These are phyloP conservation scores for Cyphomyrus discorhynchus DNA, from an alignment of 2,113 vertebrate genomes.

Conservation along the genomic window DNA sequence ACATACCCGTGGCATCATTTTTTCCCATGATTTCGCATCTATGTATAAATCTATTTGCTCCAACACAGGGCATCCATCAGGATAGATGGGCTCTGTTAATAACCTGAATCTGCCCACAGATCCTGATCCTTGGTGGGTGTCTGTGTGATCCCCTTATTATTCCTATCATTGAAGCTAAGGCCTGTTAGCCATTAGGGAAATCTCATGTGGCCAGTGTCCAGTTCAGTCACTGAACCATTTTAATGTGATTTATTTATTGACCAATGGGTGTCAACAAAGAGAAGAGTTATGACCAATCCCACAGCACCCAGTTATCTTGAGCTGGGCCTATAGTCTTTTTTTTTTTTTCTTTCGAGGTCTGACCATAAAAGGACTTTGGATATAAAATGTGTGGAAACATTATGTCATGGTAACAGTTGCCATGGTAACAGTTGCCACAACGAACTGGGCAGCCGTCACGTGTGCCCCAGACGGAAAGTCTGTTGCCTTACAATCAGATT, in stretches of 20 bases:
- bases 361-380: neutral
- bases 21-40: neutral
- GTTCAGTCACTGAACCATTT: neutral
- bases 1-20: neutral
- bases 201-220: neutral
- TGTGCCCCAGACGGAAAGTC: neutral
- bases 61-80: neutral
- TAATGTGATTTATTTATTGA: neutral
- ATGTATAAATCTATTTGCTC: neutral
- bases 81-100: neutral
- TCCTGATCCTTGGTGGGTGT: neutral
- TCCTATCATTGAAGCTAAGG: neutral
- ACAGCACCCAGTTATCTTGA: neutral
- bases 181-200: neutral
- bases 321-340: neutral
- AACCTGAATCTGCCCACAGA: neutral
- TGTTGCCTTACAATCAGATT: constrained; percentile 8
- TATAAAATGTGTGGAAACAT: neutral
- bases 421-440: neutral
- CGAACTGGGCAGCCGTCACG: neutral
- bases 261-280: neutral
- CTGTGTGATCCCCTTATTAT: neutral
- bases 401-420: neutral
- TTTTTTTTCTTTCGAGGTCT: neutral
- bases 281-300: neutral